Evolutionary conservation across 2,888 invertebrate species (phyloP).

Genomic region (Malachius bipustulatus): DNA sequence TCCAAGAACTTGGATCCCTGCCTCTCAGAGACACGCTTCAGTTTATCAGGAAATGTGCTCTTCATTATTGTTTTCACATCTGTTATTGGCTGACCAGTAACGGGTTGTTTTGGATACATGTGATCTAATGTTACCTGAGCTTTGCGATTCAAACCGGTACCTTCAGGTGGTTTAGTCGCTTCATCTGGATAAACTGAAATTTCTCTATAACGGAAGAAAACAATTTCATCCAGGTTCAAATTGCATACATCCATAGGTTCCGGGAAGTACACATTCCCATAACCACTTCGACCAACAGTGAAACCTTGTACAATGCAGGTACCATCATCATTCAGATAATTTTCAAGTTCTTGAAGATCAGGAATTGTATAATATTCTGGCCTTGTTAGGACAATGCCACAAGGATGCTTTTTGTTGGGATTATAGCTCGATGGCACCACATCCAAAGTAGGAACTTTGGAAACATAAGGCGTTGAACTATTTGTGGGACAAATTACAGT

Average conservation of each 20-base stretch:
- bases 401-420: too few relatives aligned
- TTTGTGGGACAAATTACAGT: too few relatives aligned
- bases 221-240: constrained; percentile 76
- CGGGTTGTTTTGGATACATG: constrained; percentile 88
- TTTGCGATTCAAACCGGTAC: constrained; percentile 72
- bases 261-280: constrained; percentile 81
- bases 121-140: constrained; percentile 88
- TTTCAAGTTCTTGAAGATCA: constrained; percentile 63
- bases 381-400: constrained; percentile 65
- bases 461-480: too few relatives aligned
- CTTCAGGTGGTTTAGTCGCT: constrained; percentile 73
- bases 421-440: too few relatives aligned
- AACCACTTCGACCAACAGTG: constrained; percentile 78
- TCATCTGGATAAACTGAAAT: constrained; percentile 92
- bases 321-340: constrained; percentile 60
- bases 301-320: constrained; percentile 76
- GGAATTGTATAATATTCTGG: constrained; percentile 90
- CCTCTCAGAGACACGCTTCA: constrained; percentile 72
- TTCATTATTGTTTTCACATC: constrained; percentile 63
- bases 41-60: constrained; percentile 76
- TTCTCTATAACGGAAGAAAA: constrained; percentile 89
- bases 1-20: constrained; percentile 88
- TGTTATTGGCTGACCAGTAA: constrained; percentile 63
- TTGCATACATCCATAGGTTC: constrained; percentile 75
- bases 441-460: too few relatives aligned